A percentile compares a stretch with the other conserved stretches of the same genome.
These are phyloP conservation scores for Antigone vipio DNA, from an alignment of 2,113 vertebrate genomes.

Conservation along the genomic window DNA sequence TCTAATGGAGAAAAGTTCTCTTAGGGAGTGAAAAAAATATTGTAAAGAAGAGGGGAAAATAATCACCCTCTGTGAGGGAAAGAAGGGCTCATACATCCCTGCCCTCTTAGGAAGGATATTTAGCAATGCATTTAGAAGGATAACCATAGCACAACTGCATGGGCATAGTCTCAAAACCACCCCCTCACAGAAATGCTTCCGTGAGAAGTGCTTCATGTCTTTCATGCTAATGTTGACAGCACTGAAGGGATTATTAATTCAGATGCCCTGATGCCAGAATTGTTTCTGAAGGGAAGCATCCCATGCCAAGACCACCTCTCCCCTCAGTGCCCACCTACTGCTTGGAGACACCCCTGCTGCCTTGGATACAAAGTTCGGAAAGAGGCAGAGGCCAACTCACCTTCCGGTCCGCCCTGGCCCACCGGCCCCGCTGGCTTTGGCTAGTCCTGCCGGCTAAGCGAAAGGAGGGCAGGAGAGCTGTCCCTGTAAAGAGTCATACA, in stretches of 20 bases:
- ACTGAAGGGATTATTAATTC: neutral
- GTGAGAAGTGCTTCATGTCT: neutral
- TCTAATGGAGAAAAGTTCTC: neutral
- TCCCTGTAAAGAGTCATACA: neutral
- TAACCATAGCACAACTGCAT: neutral
- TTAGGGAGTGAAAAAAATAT: neutral
- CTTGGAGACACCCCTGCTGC: neutral
- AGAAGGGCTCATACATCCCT: neutral
- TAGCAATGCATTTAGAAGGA: neutral
- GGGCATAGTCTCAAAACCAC: neutral
- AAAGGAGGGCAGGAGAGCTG: neutral
- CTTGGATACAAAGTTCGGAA: neutral
- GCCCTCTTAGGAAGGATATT: neutral
- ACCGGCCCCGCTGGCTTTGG: accelerated
- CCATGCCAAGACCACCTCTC: neutral
- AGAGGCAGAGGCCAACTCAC: neutral
- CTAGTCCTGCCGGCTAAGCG: neutral
- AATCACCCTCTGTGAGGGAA: neutral
- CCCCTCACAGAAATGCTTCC: neutral
- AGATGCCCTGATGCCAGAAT: neutral
- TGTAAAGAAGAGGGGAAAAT: neutral
- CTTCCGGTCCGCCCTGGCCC: too few relatives aligned
- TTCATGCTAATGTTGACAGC: neutral
- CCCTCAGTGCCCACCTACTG: neutral
- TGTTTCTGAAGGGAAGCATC: neutral